Evolutionary conservation across 2,113 vertebrate genomes (phyloP), one percentile per base, ranked within the genome.

Genomic region (Plecturocebus donacophilus): DNA sequence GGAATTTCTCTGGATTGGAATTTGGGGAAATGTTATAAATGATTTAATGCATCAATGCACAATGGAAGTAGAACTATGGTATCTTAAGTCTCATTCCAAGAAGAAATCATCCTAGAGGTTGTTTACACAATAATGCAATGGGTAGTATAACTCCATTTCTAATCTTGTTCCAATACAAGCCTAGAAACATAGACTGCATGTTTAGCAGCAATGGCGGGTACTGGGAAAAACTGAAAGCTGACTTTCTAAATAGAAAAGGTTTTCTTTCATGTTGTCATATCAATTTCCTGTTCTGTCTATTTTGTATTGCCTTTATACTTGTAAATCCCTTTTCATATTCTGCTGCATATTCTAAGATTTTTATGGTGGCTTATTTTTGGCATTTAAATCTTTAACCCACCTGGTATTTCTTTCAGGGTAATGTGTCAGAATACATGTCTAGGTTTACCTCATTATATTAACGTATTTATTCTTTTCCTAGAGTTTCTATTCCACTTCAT

Each of bases 1-100:
- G 23, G 32, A n/a, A 40, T 32, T 27, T 88, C 54, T 25, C 8
- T 1, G 17, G 38, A 13, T 16, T 32, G 25, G 20, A 40, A 20
- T 82, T 35, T 12, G 3, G 56, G 56, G 47, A 54, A 49, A 45
- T 3, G 4, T 8, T 49, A 20, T 23, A 45, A 2, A 2, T 56
- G 27, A 91, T 40, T 21, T 9, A 21, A 30, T 12, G 8, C 38
- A 19, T 49, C 45, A 10, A 0, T 8, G 45, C 11, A 10, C 21
- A 8, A 14, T 8, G 17, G 40, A 32, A 17, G 35, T 2, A 1
- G 16, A 35, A 6, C 47, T 30, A 2, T 0, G 6, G 42, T 7
- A 27, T 45, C 16, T 66, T 35, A 45, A 40, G 2, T 42, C 35
- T 40, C 40, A 52, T 64, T 87, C 64, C 27, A 73, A 32, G 32